Percentiles rank a stretch among this genome's conserved stretches.
Evolutionary conservation across 2,113 vertebrate species (phyloP).

Genomic region (Charina bottae): DNA sequence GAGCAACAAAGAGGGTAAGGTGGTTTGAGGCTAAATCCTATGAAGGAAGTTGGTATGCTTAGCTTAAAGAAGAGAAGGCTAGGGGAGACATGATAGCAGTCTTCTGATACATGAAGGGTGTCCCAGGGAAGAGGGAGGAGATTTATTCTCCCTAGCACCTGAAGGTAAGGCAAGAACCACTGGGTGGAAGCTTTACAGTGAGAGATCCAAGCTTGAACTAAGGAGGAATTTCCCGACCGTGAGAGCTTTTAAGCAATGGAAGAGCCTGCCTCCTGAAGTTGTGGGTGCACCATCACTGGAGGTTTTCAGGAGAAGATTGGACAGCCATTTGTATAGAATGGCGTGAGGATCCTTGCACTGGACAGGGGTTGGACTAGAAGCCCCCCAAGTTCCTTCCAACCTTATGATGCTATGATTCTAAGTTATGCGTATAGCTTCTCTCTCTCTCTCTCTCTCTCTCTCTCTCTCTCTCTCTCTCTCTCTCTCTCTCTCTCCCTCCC

Average conservation of each 20-base stretch:
- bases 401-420: not conserved
- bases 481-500: not conserved
- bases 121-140: not conserved
- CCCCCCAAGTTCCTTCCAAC: not conserved
- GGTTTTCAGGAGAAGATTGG: not conserved
- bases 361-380: not conserved
- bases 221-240: not conserved
- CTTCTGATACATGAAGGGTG: not conserved
- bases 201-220: not conserved
- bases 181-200: not conserved
- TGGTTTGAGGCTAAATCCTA: not conserved
- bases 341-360: not conserved
- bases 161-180: not conserved
- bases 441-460: not conserved
- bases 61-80: not conserved
- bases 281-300: not conserved
- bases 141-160: not conserved
- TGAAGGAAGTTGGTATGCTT: not conserved
- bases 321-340: not conserved
- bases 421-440: not conserved
- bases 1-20: not conserved
- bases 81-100: not conserved
- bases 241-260: not conserved
- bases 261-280: not conserved
- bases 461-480: not conserved